Evolutionary conservation across 2,113 vertebrate species (phyloP).

Genomic region (Noturus placidus): DNA sequence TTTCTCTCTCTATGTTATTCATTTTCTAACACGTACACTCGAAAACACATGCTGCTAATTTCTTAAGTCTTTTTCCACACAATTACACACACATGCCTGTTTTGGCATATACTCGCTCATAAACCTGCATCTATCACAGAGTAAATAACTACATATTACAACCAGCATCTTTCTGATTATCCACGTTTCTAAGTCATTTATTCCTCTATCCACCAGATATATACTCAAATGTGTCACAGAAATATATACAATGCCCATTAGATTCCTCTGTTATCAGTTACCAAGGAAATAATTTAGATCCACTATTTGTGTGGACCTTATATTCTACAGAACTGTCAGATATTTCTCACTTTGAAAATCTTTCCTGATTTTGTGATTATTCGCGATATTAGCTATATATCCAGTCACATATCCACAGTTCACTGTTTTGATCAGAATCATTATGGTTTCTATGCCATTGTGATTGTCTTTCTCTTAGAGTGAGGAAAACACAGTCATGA

Average conservation of each 20-base stretch:
- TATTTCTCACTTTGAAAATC: background rate
- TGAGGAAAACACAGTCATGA: conserved; percentile 91
- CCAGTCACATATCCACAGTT: background rate
- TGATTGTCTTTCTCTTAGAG: conserved; percentile 70
- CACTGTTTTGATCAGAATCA: background rate
- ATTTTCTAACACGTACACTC: conserved; percentile 24
- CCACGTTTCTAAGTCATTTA: background rate
- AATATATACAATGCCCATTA: background rate
- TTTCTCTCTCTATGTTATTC: conserved; percentile 42
- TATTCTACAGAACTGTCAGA: background rate
- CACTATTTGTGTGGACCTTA: background rate
- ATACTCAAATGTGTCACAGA: background rate
- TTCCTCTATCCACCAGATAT: background rate
- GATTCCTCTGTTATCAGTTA: background rate
- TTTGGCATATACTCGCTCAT: background rate
- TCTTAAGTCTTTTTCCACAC: conserved; percentile 11
- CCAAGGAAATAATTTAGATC: background rate
- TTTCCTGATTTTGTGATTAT: background rate
- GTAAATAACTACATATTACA: background rate
- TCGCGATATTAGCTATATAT: background rate
- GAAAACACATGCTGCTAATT: conserved; percentile 24
- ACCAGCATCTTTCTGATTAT: background rate
- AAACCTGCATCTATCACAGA: background rate
- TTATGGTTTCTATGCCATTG: conserved; percentile 36
- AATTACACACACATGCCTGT: conserved; percentile 6